Conservation (phyloP, 2,113 vertebrate genomes). For the Antennarius striatus region DNA sequence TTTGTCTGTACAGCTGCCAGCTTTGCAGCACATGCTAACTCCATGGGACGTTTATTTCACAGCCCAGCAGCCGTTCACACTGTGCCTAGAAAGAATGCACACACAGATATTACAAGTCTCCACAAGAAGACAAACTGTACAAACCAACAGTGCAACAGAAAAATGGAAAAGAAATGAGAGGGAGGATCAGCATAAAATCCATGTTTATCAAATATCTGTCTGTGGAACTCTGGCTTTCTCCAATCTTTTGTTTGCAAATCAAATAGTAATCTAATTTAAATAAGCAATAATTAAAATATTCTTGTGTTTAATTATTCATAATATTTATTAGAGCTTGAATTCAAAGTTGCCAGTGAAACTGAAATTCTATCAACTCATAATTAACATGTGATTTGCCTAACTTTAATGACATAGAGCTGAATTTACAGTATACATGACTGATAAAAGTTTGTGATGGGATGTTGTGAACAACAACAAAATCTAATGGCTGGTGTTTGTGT, state of each 20-base stretch:
- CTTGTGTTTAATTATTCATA: not conserved
- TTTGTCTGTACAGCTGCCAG: constrained; percentile 46
- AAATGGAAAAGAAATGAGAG: not conserved
- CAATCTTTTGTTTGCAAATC: not conserved
- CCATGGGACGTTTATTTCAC: constrained; percentile 59
- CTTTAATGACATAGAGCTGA: not conserved
- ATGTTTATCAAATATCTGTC: too few relatives aligned
- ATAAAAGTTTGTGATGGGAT: not conserved
- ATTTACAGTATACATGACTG: not conserved
- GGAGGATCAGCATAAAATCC: not conserved
- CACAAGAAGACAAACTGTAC: constrained; percentile 35
- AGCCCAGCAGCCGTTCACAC: constrained; percentile 53
- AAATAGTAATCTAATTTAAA: constrained; percentile 7
- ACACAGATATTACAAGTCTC: constrained; percentile 54
- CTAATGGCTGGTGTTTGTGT: not conserved
- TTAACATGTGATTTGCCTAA: constrained; percentile 7
- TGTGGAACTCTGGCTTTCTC: too few relatives aligned
- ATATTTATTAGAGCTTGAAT: not conserved
- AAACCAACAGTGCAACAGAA: constrained; percentile 8
- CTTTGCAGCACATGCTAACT: constrained; percentile 57
- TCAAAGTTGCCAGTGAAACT: not conserved
- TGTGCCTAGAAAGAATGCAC: constrained; percentile 48
- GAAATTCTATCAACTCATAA: not conserved
- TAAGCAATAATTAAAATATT: constrained; percentile 4
- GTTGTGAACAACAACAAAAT: not conserved